Base-by-base conservation (phyloP, 2,888 invertebrate genomes). In the Diogma glabrata region DNA sequence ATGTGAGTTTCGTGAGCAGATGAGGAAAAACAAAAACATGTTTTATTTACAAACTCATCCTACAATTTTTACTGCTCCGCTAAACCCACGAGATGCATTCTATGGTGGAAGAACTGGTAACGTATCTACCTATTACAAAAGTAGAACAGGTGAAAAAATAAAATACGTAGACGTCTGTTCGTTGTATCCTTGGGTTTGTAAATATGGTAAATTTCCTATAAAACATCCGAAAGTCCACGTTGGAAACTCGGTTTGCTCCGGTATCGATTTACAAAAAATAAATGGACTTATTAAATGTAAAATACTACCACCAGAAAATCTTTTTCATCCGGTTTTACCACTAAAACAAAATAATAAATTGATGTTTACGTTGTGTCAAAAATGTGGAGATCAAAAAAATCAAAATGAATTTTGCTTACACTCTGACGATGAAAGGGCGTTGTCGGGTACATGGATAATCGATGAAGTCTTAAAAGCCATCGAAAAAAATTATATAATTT, bases 261-360 rank as follows among this genome's bases (percentile, higher is more conserved):
- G 5, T 14, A 3, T 38, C 4, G 16, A 38, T 7, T 10, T 38
- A 7, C 7, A 3, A 16, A 16, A 14, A 14, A 38, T 19, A 14
- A 19, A 38, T 3, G 38, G 38, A 17, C 19, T 38, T 8, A 38
- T 38, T 17, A 38, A 14, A 38, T 38, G 38, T 16, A 14, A 38
- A 38, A 14, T 14, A 17, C 19, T 38, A 14, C 38, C 38, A 38
- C 16, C 38, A 16, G 17, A 14, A 38, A 10, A 10, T 63, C 43
- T 24, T 54, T 61, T 8, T 60, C 60, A 60, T 47, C 64, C 63
- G 1, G 63, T 64, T 3, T 52, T 64, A 10, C 63, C 64, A 1
- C 52, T 55, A 10, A 57, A 55, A 51, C 55, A 57, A 19, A 54
- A 60, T 46, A 52, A 55, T 1, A 61, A 62, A 54, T 50, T 61